phyloP scores from a whole-genome alignment of 1,140 invertebrate genomes.

The Anoplophora glabripennis region DNA sequence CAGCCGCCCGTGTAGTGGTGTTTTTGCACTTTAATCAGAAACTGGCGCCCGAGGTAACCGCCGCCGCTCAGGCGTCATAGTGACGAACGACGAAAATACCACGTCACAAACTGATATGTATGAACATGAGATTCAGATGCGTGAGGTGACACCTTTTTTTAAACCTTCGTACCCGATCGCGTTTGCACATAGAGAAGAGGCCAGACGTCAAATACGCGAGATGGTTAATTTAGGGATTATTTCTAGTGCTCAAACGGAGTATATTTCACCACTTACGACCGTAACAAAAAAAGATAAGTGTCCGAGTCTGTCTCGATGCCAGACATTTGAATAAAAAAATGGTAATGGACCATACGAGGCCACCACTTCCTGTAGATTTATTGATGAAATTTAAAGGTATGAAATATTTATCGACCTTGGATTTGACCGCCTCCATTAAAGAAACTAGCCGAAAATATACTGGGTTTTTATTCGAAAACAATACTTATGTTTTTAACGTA shows the following conservation, averaged over 20 bases:
- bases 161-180: conserved; percentile 1
- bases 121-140: conserved; percentile 2
- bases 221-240: conserved; percentile 2
- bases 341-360: not conserved
- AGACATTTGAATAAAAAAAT: conserved; percentile 1
- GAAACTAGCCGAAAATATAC: not conserved
- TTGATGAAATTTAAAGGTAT: conserved; percentile 1
- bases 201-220: not conserved
- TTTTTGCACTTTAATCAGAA: too few relatives aligned
- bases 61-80: too few relatives aligned
- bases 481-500: not conserved
- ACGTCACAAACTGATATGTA: too few relatives aligned
- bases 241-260: conserved; percentile 1
- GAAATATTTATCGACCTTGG: not conserved
- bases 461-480: not conserved
- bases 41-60: too few relatives aligned
- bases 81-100: too few relatives aligned
- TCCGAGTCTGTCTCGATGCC: conserved; percentile 6
- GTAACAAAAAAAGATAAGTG: conserved; percentile 9
- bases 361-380: conserved; percentile 1
- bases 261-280: conserved; percentile 4
- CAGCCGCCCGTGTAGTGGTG: too few relatives aligned
- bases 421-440: not conserved
- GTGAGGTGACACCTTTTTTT: not conserved
- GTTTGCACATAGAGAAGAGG: not conserved